A percentile compares a stretch with the other conserved stretches of the same genome.
Evolutionary conservation across 2,113 vertebrate genomes (phyloP).

Genomic region (Pachypanchax playfairii): DNA sequence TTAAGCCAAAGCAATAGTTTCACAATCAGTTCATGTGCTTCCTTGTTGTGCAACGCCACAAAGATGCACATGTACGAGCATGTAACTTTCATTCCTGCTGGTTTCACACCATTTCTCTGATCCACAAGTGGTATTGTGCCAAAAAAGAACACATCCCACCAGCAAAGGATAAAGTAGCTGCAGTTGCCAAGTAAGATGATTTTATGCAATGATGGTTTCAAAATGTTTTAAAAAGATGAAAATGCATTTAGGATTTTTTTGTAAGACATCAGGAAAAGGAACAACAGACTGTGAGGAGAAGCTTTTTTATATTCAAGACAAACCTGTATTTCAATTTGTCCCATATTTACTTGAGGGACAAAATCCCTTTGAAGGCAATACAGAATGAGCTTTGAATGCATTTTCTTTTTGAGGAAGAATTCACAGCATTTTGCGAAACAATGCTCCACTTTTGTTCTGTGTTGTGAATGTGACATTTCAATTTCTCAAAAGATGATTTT

Average conservation of each 20-base stretch:
- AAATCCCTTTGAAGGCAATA: background rate
- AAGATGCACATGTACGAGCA: background rate
- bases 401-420: constrained; percentile 1
- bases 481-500: constrained; percentile 11
- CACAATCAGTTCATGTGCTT: background rate
- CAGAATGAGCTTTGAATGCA: background rate
- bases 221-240: constrained; percentile 4
- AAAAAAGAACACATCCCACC: background rate
- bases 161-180: background rate
- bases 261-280: background rate
- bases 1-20: background rate
- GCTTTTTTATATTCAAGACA: background rate
- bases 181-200: background rate
- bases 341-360: background rate
- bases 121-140: background rate
- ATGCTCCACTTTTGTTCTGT: background rate
- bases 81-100: background rate
- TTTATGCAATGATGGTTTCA: background rate
- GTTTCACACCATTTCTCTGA: constrained; percentile 9
- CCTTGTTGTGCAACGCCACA: background rate
- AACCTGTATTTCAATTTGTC: background rate
- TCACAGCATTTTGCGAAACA: background rate
- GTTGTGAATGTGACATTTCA: background rate
- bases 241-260: background rate
- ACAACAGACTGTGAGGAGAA: background rate